These are phyloP conservation scores for Drepana arcuata DNA, from an alignment of 1,140 invertebrate genomes.

Conservation along the genomic window DNA sequence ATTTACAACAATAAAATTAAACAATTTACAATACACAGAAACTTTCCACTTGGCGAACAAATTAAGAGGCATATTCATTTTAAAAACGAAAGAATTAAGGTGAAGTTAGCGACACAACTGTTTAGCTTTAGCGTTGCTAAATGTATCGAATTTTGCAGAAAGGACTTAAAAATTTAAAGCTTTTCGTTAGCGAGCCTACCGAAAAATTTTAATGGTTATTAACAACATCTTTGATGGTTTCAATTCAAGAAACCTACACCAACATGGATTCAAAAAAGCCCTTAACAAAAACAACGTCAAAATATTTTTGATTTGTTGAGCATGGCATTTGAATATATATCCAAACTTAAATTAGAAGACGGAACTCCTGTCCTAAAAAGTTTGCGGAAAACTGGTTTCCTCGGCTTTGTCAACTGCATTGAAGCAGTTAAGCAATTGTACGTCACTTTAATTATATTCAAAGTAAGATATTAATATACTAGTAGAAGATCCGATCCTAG, in stretches of 20 bases:
- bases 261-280: neutral
- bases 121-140: constrained; percentile 14
- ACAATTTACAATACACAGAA: constrained; percentile 8
- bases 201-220: neutral
- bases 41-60: constrained; percentile 12
- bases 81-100: constrained; percentile 20
- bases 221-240: neutral
- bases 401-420: neutral
- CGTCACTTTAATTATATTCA: neutral
- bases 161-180: constrained; percentile 1
- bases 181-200: constrained; percentile 6
- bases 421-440: neutral
- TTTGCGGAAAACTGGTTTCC: neutral
- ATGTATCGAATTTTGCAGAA: constrained; percentile 13
- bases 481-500: no score
- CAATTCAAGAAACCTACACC: neutral
- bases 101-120: constrained; percentile 17
- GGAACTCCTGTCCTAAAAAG: neutral
- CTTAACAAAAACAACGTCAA: neutral
- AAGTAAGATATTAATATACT: neutral
- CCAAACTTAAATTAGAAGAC: neutral
- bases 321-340: neutral
- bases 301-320: neutral
- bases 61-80: constrained; percentile 8
- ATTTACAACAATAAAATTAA: constrained; percentile 1